Evolutionary conservation across 1,140 invertebrate genomes (phyloP).

Genomic region (Drosophila pallidifrons): DNA sequence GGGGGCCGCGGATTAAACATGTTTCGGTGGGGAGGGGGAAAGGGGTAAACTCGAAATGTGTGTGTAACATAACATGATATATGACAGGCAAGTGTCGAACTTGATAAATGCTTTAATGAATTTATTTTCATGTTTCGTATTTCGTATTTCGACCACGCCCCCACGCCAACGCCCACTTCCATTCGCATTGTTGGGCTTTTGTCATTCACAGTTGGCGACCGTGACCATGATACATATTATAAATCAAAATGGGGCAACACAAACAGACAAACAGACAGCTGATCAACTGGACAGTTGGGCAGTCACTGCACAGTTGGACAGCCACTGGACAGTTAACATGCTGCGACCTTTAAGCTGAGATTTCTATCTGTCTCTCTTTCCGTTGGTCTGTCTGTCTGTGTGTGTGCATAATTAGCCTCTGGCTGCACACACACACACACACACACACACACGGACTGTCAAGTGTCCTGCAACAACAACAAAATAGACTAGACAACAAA

Average conservation of each 20-base stretch:
- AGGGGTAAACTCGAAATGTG: constrained; percentile 59
- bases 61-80: constrained; percentile 78
- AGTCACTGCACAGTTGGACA: constrained; percentile 19
- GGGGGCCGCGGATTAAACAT: constrained; percentile 76
- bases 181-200: constrained; percentile 17
- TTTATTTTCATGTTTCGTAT: constrained; percentile 78
- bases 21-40: constrained; percentile 32
- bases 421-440: neutral
- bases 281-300: constrained; percentile 40
- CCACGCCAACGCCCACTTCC: neutral
- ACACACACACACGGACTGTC: neutral
- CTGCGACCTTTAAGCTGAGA: constrained; percentile 68
- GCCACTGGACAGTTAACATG: constrained; percentile 62
- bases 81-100: constrained; percentile 79
- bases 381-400: constrained; percentile 38
- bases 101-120: constrained; percentile 83
- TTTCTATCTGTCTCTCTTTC: constrained; percentile 46
- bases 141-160: constrained; percentile 43
- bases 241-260: constrained; percentile 65
- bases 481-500: neutral
- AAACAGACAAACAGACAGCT: constrained; percentile 7
- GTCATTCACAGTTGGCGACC: constrained; percentile 61
- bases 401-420: constrained; percentile 67
- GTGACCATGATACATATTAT: constrained; percentile 76
- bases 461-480: constrained; percentile 35